Base-by-base conservation (phyloP, 2,113 vertebrate genomes). In the Budorcas taxicolor region DNA sequence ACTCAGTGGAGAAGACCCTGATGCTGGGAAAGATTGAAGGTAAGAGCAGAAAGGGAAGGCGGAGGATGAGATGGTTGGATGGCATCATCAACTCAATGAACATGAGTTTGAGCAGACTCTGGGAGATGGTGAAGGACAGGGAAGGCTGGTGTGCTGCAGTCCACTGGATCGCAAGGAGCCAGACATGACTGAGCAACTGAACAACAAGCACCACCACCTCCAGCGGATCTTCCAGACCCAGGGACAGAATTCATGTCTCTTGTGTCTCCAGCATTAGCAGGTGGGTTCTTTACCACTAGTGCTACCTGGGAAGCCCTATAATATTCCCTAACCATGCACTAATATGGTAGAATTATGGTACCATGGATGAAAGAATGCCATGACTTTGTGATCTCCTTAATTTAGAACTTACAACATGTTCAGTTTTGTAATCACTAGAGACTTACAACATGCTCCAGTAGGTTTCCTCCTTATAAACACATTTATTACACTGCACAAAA, bases 401-500 rank as follows among this genome's bases (percentile, higher is more conserved):
- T 13, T 86, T 81, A 93, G 62, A 85, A 67, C 2, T 95, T 87
- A 14, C 3, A 87, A 86, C 3, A 57, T 5, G n/a, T 36, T 90
- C 21, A 82, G 60, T 45, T 92, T 50, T 57, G 3, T 84, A 89
- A 52, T 47, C 36, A 85, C 29, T 21, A 85, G 57, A 13, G 31
- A 43, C 43, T 94, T 91, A 82, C 3, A 60, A 67, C 45, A 45
- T 45, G 17, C 40, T 29, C 36, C 58, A 74, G 19, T 14, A 78
- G 12, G n/a, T n/a, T 55, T 74, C n/a, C 7, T 76, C 19, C 83
- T 92, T 50, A 43, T 21, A 40, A 90, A 62, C 16, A 71, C 10
- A 83, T 60, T 94, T 76, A 74, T 52, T 36, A 87, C 9, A 91
- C 6, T 90, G 40, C 5, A 86, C 31, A 71, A 76, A 89, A 81